These are phyloP conservation scores for Rhizoglyphus robini DNA, from an alignment of 1,140 invertebrate genomes.

Conservation along the genomic window DNA sequence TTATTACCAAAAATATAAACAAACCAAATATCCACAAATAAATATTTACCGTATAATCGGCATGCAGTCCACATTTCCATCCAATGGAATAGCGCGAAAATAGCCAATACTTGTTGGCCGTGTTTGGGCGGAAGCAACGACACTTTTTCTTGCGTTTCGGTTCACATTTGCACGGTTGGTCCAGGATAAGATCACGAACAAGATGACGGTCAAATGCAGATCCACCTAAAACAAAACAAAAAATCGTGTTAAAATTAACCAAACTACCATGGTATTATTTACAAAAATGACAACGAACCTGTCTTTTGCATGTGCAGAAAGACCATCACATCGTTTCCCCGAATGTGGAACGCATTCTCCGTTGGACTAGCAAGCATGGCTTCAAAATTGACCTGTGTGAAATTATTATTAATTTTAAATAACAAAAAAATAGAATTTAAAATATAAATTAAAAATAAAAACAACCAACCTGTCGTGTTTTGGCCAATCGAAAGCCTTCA, in stretches of 20 bases:
- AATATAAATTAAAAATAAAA: no score
- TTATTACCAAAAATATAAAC: conserved; percentile 3
- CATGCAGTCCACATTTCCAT: conserved; percentile 96
- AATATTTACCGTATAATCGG: conserved; percentile 65
- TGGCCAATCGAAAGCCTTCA: conserved; percentile 18
- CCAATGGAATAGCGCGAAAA: conserved; percentile 97
- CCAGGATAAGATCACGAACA: conserved; percentile 77
- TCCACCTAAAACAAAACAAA: conserved; percentile 34
- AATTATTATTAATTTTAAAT: no score
- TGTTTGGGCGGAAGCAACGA: conserved; percentile 48
- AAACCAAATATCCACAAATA: background rate
- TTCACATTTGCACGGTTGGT: conserved; percentile 73
- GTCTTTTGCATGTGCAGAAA: conserved; percentile 98
- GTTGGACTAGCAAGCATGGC: conserved; percentile 25
- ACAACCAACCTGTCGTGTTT: no score
- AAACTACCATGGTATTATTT: background rate
- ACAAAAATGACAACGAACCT: conserved; percentile 33
- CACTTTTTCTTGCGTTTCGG: conserved; percentile 41
- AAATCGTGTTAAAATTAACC: background rate
- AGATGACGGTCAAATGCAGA: conserved; percentile 90
- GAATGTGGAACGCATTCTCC: conserved; percentile 39
- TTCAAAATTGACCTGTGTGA: conserved; percentile 24
- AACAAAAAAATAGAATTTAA: no score
- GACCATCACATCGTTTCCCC: conserved; percentile 87
- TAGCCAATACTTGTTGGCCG: conserved; percentile 78